Base-by-base conservation (phyloP, 2,888 invertebrate species). In the Cenopis cana region DNA sequence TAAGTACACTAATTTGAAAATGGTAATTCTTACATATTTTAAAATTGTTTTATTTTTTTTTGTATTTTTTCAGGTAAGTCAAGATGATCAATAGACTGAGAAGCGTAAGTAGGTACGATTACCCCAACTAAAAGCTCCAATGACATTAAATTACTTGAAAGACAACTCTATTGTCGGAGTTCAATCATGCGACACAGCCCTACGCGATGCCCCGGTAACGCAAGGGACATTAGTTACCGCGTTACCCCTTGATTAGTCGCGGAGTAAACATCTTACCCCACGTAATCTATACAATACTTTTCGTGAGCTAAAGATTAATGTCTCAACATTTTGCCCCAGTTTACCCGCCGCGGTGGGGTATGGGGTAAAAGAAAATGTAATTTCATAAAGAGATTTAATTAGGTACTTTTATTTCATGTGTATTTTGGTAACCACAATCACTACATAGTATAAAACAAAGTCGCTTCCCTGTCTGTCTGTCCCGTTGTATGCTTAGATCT, bases 281-380 rank as follows among this genome's bases (percentile, higher is more conserved):
- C 76, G 82, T 86, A 86, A 89, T 88, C 85, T 84, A 83, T 84
- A 84, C 83, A 85, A 87, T 90, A 89, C 88, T 89, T 89, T 89
- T 86, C 86, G 84, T 83, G 82, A 83, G 81, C 83, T 81, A 82
- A 87, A 89, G 89, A 89, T 90, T 89, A 89, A 89, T 89, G 89
- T 85, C 83, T 84, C 79, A 82, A 82, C 85, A 84, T 90, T 90
- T 88, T 88, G 86, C 86, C 84, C 86, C 83, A 88, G 87, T 89
- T 91, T 87, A 81, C 82, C 79, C 74, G 67, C 62, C 50, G 54
- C 17, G 59, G 59, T 56, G n/a, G 46, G 57, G 36, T 29, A 10
- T 14, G 18, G 18, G 17, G 49, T 62, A 24, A 59, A 77, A 80
- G 77, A 18, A 18, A 14, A 38, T 61, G 67, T 67, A 61, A 56